Evolutionary conservation across 2,113 vertebrate species (phyloP).

Genomic region (Grantiella picta): DNA sequence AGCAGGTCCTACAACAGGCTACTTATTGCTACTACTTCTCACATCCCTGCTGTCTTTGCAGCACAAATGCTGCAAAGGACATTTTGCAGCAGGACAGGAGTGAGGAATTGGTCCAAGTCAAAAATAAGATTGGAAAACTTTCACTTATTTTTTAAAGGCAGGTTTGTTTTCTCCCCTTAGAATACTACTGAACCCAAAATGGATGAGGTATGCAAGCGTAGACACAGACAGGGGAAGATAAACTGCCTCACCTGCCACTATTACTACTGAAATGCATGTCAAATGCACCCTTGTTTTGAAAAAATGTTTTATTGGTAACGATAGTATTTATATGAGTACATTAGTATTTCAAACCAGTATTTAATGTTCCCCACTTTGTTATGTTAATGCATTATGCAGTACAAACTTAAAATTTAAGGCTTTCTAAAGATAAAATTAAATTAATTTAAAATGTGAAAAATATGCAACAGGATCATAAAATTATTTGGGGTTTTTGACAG

Average conservation of each 20-base stretch:
- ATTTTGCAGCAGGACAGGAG: background rate
- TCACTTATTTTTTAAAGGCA: background rate
- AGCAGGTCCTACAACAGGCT: background rate
- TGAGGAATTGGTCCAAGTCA: background rate
- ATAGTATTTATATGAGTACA: background rate
- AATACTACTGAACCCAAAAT: background rate
- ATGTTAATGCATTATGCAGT: background rate
- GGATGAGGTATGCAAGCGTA: fast-evolving
- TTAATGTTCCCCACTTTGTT: background rate
- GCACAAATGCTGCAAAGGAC: background rate
- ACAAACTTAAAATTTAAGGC: background rate
- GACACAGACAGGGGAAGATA: background rate
- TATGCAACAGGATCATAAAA: background rate
- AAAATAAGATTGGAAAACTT: background rate
- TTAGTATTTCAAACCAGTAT: background rate
- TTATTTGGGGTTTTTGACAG: background rate
- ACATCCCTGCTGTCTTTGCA: fast-evolving
- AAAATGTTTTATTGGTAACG: background rate
- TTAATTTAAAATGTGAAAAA: background rate
- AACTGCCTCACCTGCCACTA: background rate
- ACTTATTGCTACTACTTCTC: background rate
- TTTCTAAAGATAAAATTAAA: background rate
- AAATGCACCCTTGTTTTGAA: background rate
- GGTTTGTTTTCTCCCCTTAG: background rate
- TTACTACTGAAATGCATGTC: fast-evolving